These are phyloP conservation scores for Columbina picui DNA, from an alignment of 2,113 vertebrate species.

Conservation along the genomic window DNA sequence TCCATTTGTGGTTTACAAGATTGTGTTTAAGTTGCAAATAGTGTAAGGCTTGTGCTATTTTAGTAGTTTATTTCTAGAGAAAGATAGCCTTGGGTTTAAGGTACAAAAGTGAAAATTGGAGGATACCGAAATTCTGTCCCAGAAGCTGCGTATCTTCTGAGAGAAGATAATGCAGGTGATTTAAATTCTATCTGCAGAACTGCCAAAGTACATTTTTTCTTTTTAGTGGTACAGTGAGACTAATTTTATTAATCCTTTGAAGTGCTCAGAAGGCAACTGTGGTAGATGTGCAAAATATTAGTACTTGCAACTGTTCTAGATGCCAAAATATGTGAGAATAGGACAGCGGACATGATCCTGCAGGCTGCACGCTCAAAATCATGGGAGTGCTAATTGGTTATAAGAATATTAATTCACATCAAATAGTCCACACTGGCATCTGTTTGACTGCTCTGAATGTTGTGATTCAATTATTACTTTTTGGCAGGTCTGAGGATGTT, in stretches of 20 bases:
- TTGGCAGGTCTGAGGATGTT: not conserved
- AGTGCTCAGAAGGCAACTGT: not conserved
- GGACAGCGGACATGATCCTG: not conserved
- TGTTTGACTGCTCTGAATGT: not conserved
- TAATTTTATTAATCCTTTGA: constrained; percentile 19
- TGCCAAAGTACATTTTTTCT: not conserved
- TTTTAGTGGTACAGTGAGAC: not conserved
- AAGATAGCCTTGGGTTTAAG: not conserved
- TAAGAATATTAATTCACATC: not conserved
- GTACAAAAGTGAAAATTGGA: not conserved
- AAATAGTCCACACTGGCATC: not conserved
- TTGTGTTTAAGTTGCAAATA: not conserved
- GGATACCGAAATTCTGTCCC: not conserved
- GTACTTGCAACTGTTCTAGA: not conserved
- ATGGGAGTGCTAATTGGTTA: not conserved
- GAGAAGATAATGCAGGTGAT: not conserved
- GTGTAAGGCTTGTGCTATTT: not conserved
- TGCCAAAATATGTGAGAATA: not conserved
- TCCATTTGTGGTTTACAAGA: not conserved
- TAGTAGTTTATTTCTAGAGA: not conserved
- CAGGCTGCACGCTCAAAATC: not conserved
- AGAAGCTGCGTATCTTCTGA: not conserved
- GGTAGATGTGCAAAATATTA: not conserved
- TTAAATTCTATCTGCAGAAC: not conserved
- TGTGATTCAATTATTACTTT: not conserved